These are phyloP conservation scores for Eupithecia vulgata DNA, from an alignment of 2,888 invertebrate genomes.

Conservation along the genomic window DNA sequence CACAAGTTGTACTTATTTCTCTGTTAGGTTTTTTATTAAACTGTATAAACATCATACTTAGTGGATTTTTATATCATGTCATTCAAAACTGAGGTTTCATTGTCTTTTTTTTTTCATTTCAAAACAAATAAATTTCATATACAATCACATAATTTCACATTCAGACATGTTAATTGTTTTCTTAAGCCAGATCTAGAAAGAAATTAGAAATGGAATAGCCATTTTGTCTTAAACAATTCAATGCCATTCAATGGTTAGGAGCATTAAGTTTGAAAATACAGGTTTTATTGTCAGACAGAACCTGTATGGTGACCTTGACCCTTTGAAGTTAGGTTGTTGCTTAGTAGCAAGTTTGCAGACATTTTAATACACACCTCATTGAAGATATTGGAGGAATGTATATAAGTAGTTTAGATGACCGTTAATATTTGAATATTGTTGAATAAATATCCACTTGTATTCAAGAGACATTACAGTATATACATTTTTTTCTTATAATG, in stretches of 20 bases:
- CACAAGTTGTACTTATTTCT: neutral
- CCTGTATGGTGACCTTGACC: conserved; percentile 43
- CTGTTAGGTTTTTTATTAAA: neutral
- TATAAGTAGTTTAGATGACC: neutral
- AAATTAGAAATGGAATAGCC: neutral
- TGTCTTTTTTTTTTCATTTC: neutral
- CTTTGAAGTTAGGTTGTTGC: conserved; percentile 29
- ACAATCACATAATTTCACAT: no score
- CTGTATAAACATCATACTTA: neutral
- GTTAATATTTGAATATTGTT: neutral
- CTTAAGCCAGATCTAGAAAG: neutral
- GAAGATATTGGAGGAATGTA: neutral
- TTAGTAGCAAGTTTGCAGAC: conserved; percentile 9
- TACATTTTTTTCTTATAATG: no score
- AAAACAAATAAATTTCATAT: neutral
- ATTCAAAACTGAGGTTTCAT: neutral
- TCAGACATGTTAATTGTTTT: no score
- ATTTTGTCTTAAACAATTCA: neutral
- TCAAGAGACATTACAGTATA: neutral
- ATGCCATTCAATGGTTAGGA: neutral
- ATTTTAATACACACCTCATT: neutral
- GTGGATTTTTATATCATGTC: neutral
- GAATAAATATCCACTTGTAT: neutral
- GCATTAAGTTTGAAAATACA: neutral
- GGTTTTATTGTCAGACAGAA: conserved; percentile 22